Percentiles rank a stretch among this genome's conserved stretches.
Evolutionary conservation across 37 sponge, comb jelly and placozoan species (phyloP).

Genomic region (Aplysina aerophoba): DNA sequence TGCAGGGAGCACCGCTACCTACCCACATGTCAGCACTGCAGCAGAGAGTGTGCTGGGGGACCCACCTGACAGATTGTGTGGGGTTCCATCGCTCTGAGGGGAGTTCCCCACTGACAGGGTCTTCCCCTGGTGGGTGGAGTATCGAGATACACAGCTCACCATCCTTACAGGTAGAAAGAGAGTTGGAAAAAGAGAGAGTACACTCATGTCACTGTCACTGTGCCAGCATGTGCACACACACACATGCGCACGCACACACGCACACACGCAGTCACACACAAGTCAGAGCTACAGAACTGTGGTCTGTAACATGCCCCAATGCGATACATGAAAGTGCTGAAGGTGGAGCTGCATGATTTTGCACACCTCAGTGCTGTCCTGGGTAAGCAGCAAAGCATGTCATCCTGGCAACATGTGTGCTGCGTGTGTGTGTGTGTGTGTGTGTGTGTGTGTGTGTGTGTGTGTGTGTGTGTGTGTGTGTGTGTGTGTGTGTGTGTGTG

Average conservation of each 20-base stretch:
- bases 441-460: not conserved
- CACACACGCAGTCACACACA: not conserved
- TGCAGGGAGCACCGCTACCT: no score
- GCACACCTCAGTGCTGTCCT: no score
- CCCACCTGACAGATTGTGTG: slow-evolving; percentile 93
- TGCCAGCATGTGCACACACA: not conserved
- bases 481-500: no score
- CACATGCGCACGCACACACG: not conserved
- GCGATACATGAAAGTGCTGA: no score
- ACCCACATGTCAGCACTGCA: no score
- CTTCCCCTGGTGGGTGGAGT: slow-evolving; percentile 94
- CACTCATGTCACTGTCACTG: not conserved
- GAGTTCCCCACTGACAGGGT: slow-evolving; percentile 94
- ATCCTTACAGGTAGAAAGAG: slow-evolving; percentile 58
- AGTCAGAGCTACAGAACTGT: no score
- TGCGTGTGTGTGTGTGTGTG: not conserved
- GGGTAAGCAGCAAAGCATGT: no score
- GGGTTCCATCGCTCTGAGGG: slow-evolving; percentile 98
- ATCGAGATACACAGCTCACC: slow-evolving; percentile 98
- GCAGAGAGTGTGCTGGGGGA: not conserved
- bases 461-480: no score
- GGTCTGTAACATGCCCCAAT: no score
- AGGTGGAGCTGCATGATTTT: no score
- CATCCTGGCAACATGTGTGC: no score
- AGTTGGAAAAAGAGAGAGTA: not conserved